Evolutionary conservation across 2,113 vertebrate species (phyloP).

Genomic region (Varanus salvator): DNA sequence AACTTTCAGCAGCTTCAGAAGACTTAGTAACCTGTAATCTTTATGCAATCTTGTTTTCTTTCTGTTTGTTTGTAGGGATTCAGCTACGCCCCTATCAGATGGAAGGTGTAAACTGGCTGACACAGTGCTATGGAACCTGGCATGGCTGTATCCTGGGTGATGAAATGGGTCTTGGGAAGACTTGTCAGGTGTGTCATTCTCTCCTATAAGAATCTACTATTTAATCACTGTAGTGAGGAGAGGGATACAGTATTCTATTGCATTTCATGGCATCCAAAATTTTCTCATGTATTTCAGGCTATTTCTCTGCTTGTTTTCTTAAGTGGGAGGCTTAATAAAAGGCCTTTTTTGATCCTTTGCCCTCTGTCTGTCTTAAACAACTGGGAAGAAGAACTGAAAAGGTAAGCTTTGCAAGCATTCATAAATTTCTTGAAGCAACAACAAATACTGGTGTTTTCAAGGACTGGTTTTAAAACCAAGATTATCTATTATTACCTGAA

Average conservation of each 20-base stretch:
- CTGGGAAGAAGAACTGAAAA: slow-evolving; percentile 89
- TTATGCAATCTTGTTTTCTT: not conserved
- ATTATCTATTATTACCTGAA: not conserved
- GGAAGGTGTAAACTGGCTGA: slow-evolving; percentile 89
- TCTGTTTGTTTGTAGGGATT: slow-evolving; percentile 76
- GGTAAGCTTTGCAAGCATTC: slow-evolving; percentile 72
- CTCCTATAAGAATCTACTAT: not conserved
- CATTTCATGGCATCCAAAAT: not conserved
- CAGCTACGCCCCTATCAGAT: slow-evolving; percentile 85
- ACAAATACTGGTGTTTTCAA: slow-evolving; percentile 3
- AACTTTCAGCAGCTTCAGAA: not conserved
- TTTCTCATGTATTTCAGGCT: slow-evolving; percentile 76
- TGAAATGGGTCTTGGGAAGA: slow-evolving; percentile 97
- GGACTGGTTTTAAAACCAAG: not conserved
- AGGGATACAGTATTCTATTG: not conserved
- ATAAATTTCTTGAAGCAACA: not conserved
- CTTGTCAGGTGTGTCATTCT: slow-evolving; percentile 86
- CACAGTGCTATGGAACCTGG: slow-evolving; percentile 77
- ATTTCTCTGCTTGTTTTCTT: slow-evolving; percentile 88
- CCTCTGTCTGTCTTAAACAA: slow-evolving; percentile 90
- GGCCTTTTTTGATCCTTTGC: slow-evolving; percentile 88
- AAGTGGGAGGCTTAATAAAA: slow-evolving; percentile 76
- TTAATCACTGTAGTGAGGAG: not conserved
- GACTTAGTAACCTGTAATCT: not conserved
- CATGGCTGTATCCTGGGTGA: slow-evolving; percentile 92